Evolutionary conservation across 1,140 invertebrate genomes (phyloP), one percentile per base, ranked within the genome.

Genomic region (Tetragnatha versicolor): DNA sequence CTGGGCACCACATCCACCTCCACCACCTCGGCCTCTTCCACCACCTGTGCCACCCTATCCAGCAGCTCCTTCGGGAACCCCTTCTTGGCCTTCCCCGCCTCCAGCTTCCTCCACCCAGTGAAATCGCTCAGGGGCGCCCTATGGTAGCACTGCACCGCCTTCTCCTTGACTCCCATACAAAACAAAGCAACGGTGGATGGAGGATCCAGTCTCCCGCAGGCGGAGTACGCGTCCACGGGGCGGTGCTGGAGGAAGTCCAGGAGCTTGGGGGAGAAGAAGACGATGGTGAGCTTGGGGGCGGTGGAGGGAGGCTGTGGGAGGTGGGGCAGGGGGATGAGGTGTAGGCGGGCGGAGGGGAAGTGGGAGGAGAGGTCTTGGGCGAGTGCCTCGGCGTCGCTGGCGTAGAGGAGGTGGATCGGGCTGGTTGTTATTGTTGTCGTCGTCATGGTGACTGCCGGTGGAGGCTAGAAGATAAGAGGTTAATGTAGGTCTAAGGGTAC

Each of bases 241-340:
- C 35, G 47, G 29, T 37, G 12, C 22, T 75, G 55, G 29, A 75
- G 20, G 27, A 75, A 75, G 2, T 17, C 12, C n/a, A 75, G 37
- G 39, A 75, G 63, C 2, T 63, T 42, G 0, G 55, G 70, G 1
- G 70, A 75, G 42, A 75, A 75, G 12, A 75, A 61, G 27, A 63
- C 20, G n/a, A 75, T 60, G 27, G 61, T 39, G 2, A 75, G 20
- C n/a, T 37, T 75, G 17, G 39, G 70, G 2, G 22, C 22, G 25
- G 12, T 10, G 17, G 45, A 68, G 2, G 47, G 25, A 2, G n/a
- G n/a, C n/a, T n/a, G 29, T 20, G 20, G 51, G 1, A 10, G 5
- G 12, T 33, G n/a, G 33, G 6, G 5, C 58, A 20, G 12, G 31
- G 61, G 33, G 1, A n/a, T 9, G 33, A 47, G 35, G 27, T 63